Base-by-base conservation (phyloP, 2,888 invertebrate genomes). In the Xanthorhoe spadicearia region DNA sequence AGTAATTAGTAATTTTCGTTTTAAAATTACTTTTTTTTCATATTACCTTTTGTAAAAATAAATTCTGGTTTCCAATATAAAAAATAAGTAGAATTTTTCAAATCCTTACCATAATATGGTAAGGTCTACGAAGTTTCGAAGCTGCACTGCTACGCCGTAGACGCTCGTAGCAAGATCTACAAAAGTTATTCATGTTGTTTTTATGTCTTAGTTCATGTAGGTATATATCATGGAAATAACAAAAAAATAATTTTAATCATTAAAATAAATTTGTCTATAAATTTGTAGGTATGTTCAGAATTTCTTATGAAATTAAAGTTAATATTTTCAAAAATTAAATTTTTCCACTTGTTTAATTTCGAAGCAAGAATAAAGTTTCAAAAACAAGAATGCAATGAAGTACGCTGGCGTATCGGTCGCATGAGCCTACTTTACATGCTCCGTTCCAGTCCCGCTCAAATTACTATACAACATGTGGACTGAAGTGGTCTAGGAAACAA, bases 381-480 rank as follows among this genome's bases (percentile, higher is more conserved):
- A 35, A 35, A 17, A 56, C 23, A 43, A 43, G 38, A 13, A 13
- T 13, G 38, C 52, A 57, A 58, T 55, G 52, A 66, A 54, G 52
- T 61, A 53, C 53, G 18, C 48, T 32, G 56, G 32, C n/a, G 55
- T 66, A 66, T 70, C 53, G 74, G 74, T 69, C 74, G 71, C 75
- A 75, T 74, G 74, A 72, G 72, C 63, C 73, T 71, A 71, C 72
- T 75, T 71, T 71, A 64, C 73, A 74, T 73, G 68, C 64, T 32
- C 32, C 32, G 7, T 32, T 57, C 68, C 60, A 66, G 71, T 74
- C 59, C 67, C 62, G 63, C 64, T 64, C 62, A 62, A 73, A 73
- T 74, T 66, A 73, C 73, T 71, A 49, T 66, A 66, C 60, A 62
- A 9, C 7, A 38, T 10, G 13, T 10, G 8, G 6, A 32, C 10